Evolutionary conservation across 2,888 invertebrate species (phyloP).

Genomic region (Amitus sp.): DNA sequence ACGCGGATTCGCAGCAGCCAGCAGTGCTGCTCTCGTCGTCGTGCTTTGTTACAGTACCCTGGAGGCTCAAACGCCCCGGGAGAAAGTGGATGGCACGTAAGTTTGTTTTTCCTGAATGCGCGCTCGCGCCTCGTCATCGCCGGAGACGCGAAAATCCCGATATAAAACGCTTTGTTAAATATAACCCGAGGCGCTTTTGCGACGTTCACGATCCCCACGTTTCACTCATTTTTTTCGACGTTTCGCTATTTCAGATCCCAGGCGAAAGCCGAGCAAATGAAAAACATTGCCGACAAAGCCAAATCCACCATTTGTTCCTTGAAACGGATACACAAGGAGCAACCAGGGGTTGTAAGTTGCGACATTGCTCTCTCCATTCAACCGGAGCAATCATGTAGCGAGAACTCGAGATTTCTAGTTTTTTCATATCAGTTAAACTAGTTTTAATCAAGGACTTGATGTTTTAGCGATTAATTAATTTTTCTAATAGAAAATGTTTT

Average conservation of each 20-base stretch:
- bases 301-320: constrained; percentile 48
- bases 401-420: too few relatives aligned
- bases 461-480: too few relatives aligned
- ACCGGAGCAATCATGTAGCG: too few relatives aligned
- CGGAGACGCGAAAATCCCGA: neutral
- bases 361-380: too few relatives aligned
- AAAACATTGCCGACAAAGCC: constrained; percentile 50
- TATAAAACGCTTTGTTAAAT: constrained; percentile 11
- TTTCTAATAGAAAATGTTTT: too few relatives aligned
- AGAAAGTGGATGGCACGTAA: constrained; percentile 33
- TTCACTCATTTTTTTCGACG: neutral
- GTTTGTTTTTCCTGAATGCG: constrained; percentile 9
- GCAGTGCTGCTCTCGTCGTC: constrained; percentile 59
- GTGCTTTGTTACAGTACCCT: constrained; percentile 59
- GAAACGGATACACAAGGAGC: constrained; percentile 52
- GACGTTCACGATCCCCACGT: constrained; percentile 14
- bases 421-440: too few relatives aligned
- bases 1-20: constrained; percentile 61
- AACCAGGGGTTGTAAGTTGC: constrained; percentile 57
- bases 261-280: constrained; percentile 49
- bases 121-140: neutral
- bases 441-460: too few relatives aligned
- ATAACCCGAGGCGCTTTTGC: constrained; percentile 8
- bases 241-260: constrained; percentile 45
- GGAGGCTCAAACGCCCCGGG: constrained; percentile 54